A percentile compares a stretch with the other conserved stretches of the same genome.
Evolutionary conservation across 1,140 invertebrate genomes (phyloP).

Genomic region (Apolygus lucorum): DNA sequence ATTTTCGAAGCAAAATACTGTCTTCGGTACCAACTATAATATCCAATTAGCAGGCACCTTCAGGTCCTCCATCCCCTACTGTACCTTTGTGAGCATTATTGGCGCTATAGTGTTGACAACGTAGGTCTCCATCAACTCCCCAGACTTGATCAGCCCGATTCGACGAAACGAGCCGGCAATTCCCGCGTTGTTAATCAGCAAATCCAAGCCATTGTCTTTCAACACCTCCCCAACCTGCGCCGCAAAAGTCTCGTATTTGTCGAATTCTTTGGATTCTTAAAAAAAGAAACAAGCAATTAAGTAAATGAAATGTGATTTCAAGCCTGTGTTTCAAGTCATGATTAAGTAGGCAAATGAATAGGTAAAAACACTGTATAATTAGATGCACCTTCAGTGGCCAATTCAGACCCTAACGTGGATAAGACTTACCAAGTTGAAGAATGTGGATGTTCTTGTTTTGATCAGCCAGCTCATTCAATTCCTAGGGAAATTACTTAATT

Average conservation of each 20-base stretch:
- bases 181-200: conserved; percentile 82
- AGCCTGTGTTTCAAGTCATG: no score
- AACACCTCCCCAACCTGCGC: conserved; percentile 50
- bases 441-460: conserved; percentile 32
- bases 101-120: conserved; percentile 70
- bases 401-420: no score
- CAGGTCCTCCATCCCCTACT: no score
- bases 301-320: no score
- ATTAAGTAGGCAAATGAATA: no score
- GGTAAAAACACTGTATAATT: no score
- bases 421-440: conserved; percentile 32
- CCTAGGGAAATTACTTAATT: conserved; percentile 30
- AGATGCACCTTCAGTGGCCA: no score
- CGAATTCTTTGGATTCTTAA: conserved; percentile 57
- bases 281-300: conserved; percentile 52
- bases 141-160: conserved; percentile 55
- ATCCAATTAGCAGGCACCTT: no score
- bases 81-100: conserved; percentile 72
- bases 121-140: conserved; percentile 61
- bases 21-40: no score
- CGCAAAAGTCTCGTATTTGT: conserved; percentile 49
- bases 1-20: no score
- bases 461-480: conserved; percentile 32
- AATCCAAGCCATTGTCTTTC: conserved; percentile 60
- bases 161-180: conserved; percentile 62